These are phyloP conservation scores for Hydractinia symbiolongicarpus DNA, from an alignment of 30 jellyfish, hydroid and myxozoan species.

Conservation along the genomic window DNA sequence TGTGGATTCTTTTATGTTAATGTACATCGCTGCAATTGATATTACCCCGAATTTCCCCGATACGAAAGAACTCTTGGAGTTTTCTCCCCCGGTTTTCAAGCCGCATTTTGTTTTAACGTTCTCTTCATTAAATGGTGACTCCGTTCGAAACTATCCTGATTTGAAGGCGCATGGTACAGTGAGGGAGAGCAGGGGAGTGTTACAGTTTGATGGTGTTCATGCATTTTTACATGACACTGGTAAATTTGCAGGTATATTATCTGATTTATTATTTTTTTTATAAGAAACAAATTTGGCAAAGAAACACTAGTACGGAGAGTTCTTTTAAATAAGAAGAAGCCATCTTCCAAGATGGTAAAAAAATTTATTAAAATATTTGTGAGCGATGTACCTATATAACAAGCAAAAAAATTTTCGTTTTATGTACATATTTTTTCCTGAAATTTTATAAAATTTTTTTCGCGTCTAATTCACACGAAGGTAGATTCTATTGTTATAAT, in stretches of 20 bases:
- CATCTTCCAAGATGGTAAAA: too few species aligned
- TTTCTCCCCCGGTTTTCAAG: conserved; percentile 35
- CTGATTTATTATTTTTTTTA: background rate
- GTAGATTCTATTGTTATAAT: too few species aligned
- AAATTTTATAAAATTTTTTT: too few species aligned
- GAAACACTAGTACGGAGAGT: too few species aligned
- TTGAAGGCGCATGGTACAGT: conserved; percentile 30
- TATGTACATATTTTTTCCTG: too few species aligned
- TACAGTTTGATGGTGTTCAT: conserved; percentile 35
- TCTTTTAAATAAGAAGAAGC: too few species aligned
- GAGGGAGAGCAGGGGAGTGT: conserved; percentile 42
- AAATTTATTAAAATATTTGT: too few species aligned
- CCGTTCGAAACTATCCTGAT: conserved; percentile 14
- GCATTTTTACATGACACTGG: conserved; percentile 35
- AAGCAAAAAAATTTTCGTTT: too few species aligned
- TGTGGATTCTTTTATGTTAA: conserved; percentile 21
- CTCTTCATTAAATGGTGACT: conserved; percentile 10
- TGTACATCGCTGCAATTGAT: conserved; percentile 32
- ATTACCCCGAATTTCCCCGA: conserved; percentile 11
- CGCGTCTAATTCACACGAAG: too few species aligned
- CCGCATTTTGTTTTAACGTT: conserved; percentile 16
- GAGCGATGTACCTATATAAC: too few species aligned
- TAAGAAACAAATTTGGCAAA: too few species aligned
- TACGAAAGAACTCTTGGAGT: conserved; percentile 14
- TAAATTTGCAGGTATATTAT: conserved; percentile 17